Evolutionary conservation across 1,140 invertebrate species (phyloP).

Genomic region (Ceratina calcarata): DNA sequence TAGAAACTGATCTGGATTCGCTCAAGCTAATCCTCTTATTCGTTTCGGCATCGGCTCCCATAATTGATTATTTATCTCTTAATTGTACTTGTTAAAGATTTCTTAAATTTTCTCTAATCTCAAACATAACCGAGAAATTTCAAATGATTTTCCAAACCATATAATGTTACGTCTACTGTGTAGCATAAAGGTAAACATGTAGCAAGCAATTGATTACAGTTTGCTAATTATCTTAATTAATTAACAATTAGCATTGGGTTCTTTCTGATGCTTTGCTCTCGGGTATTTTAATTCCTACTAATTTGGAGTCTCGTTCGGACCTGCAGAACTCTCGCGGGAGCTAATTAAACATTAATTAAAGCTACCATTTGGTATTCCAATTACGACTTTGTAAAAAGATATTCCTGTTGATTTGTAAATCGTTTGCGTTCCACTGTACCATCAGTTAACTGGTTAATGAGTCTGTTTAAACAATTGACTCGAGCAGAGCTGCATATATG

Average conservation of each 20-base stretch:
- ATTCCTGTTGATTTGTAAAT: not conserved
- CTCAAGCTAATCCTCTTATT: too few relatives aligned
- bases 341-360: not conserved
- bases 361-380: not conserved
- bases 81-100: not conserved
- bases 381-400: not conserved
- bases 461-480: too few relatives aligned
- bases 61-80: constrained; percentile 6
- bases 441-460: not conserved
- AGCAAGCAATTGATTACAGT: not conserved
- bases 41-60: not conserved
- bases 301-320: not conserved
- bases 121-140: too few relatives aligned
- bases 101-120: not conserved
- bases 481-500: too few relatives aligned
- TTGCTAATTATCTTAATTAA: not conserved
- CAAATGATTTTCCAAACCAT: too few relatives aligned
- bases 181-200: not conserved
- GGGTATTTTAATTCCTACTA: not conserved
- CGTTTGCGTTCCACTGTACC: too few relatives aligned
- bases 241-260: not conserved
- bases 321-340: too few relatives aligned
- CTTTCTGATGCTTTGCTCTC: too few relatives aligned
- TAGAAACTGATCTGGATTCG: not conserved
- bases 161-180: too few relatives aligned